phyloP scores from a whole-genome alignment of 2,113 vertebrate genomes.

The Triplophysa dalaica region DNA sequence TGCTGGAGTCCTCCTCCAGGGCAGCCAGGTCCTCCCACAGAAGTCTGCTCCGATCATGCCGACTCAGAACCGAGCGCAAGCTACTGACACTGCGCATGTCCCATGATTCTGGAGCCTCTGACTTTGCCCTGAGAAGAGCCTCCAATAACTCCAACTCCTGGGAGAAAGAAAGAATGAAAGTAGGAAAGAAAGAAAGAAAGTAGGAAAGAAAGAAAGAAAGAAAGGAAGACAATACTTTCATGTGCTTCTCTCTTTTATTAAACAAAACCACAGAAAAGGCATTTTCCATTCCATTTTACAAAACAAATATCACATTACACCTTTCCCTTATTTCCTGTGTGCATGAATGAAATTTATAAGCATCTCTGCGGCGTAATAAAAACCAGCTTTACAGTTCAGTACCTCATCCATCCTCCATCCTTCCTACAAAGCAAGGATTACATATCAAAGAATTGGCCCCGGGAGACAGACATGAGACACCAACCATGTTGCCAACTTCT shows the following conservation, averaged over 20 bases:
- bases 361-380: constrained; percentile 34
- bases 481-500: constrained; percentile 34
- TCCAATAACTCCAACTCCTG: constrained; percentile 89
- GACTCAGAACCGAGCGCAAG: constrained; percentile 72
- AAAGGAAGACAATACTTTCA: constrained; percentile 10
- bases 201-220: neutral
- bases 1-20: constrained; percentile 84
- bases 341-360: constrained; percentile 8
- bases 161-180: neutral
- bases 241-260: neutral
- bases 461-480: constrained; percentile 33
- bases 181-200: neutral
- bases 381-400: constrained; percentile 29
- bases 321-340: constrained; percentile 40
- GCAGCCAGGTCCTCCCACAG: constrained; percentile 84
- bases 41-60: constrained; percentile 85
- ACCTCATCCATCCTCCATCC: constrained; percentile 4
- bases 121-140: constrained; percentile 75
- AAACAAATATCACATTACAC: constrained; percentile 25
- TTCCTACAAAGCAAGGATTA: constrained; percentile 27
- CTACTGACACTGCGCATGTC: constrained; percentile 70
- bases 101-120: constrained; percentile 78
- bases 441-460: constrained; percentile 52
- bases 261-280: neutral
- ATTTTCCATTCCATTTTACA: constrained; percentile 6